Evolutionary conservation across 2,797 vertebrate genomes (phyloP), one percentile per base, ranked within the genome.

Genomic region (Microctenopoma lineatum): DNA sequence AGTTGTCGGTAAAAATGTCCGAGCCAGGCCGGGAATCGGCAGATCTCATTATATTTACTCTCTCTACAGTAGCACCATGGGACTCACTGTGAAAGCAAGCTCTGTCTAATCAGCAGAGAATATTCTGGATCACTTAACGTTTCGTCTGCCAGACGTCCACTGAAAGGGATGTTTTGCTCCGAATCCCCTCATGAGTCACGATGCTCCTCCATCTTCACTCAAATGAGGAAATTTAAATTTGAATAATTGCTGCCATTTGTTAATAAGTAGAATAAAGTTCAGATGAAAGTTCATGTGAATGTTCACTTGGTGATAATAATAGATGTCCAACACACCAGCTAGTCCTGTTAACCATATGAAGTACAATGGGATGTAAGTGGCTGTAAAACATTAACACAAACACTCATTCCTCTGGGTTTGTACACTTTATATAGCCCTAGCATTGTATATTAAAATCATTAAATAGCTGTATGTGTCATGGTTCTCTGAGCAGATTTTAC

Each of bases 81-180:
- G 76, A 81, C 59, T 61, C 14, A 59, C 77, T 72, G 73, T 92
- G 83, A 89, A 89, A 87, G 89, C 81, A 77, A 59, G 70, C 84
- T 84, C 88, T 91, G 87, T 90, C 76, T 84, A 86, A 90, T 90
- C 84, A 86, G 69, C 14, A 74, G 32, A 69, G 75, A 77, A 74
- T 66, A 77, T 86, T 87, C 78, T 77, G 87, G 77, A 84, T 75
- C 64, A 70, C 74, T 75, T 66, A 32, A 12, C 46, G 63, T 63
- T 79, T 75, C 41, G 51, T 80, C 62, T 61, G 81, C 74, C 74
- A 78, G 56, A 26, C 34, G 51, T 25, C 48, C 48, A n/a, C 29
- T 21, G 18, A 68, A 75, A n/a, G 68, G 53, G 66, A 84, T 67
- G 69, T 86, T 84, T 62, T 79, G 63, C 76, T 78, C 69, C 21